Base-by-base conservation (phyloP, 2,113 vertebrate genomes). In the Scytalopus superciliaris region DNA sequence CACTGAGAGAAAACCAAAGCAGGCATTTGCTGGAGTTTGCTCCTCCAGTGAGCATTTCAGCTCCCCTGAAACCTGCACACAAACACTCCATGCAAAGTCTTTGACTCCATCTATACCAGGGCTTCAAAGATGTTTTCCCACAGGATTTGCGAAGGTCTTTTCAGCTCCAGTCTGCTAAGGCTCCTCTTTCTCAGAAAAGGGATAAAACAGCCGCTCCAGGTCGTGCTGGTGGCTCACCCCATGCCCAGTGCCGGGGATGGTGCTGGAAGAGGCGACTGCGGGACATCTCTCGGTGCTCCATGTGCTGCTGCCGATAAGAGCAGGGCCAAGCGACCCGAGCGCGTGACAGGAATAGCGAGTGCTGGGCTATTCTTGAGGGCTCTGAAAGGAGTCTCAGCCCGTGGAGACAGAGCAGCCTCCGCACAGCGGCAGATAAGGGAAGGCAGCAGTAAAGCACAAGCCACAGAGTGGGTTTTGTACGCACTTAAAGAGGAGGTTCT, bases 301-400 rank as follows among this genome's bases (percentile, higher is more conserved):
- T 47, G 90, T 90, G 98, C 97, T 78, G 95, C 97, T 77, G 97
- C 98, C 97, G 98, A 99, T 99, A 99, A 99, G 98, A 96, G 97
- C 97, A 69, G 98, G 98, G 98, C 98, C 98, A 94, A 97, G 97
- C 96, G 97, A 97, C 97, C 98, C 96, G 97, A 79, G 97, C 96
- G 95, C 98, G 98, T 98, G 98, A 98, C 57, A 76, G 88, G 98
- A 98, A 98, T 98, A 83, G 98, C 92, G 97, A 98, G 92, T 50
- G 78, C 70, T 19, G 85, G 14, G 66, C 96, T 87, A 39, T 89
- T 93, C 87, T 94, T 77, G 86, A 79, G 94, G 94, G 97, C 96
- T 94, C 63, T 79, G 74, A 55, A 67, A 94, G 94, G 96, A 97
- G 44, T 87, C 56, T 31, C 97, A 35, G 86, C 94, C 81, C 70